Evolutionary conservation across 2,113 vertebrate genomes (phyloP).

Genomic region (Tupaia chinensis): DNA sequence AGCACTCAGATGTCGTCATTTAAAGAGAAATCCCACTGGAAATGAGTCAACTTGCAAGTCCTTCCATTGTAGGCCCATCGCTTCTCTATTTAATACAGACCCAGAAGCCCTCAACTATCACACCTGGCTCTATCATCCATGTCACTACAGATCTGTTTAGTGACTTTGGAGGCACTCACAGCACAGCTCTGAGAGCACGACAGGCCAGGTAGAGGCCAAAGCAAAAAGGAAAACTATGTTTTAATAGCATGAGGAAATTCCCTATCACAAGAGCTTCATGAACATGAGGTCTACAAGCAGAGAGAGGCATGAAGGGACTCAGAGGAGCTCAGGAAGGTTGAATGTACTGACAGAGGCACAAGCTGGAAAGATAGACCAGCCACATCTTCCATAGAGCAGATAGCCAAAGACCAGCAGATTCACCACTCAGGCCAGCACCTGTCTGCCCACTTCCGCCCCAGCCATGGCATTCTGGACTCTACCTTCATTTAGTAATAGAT

Average conservation of each 20-base stretch:
- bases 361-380: accelerated
- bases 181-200: accelerated
- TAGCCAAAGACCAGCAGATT: accelerated
- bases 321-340: accelerated
- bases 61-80: no score
- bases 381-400: accelerated
- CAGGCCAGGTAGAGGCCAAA: not conserved
- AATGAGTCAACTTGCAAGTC: accelerated
- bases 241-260: not conserved
- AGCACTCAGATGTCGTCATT: accelerated
- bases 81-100: accelerated
- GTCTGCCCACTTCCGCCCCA: accelerated
- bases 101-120: accelerated
- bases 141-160: accelerated
- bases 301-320: accelerated
- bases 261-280: accelerated
- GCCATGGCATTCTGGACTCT: not conserved
- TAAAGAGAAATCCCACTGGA: no score
- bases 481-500: not conserved
- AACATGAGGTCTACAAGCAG: accelerated
- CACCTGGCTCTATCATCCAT: accelerated
- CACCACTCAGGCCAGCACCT: accelerated
- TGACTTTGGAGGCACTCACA: not conserved
- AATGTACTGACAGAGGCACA: accelerated
- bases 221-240: accelerated